Evolutionary conservation across 2,113 vertebrate genomes (phyloP).

Genomic region (Mormyrus lacerda): DNA sequence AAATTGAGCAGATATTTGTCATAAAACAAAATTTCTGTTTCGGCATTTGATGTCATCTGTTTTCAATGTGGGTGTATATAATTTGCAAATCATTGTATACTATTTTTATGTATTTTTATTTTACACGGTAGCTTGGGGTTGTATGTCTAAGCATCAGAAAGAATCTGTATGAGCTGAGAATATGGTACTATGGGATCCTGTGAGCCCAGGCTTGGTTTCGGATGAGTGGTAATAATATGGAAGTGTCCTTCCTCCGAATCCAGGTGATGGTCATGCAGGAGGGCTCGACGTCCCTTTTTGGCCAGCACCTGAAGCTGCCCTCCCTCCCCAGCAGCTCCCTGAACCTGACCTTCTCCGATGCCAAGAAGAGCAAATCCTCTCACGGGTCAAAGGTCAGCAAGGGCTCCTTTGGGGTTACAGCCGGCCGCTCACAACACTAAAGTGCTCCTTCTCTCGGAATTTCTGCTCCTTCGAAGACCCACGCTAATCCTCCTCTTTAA

Average conservation of each 20-base stretch:
- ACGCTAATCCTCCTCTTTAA: slow-evolving; percentile 35
- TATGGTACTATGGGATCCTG: neutral
- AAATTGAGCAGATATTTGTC: neutral
- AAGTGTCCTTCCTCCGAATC: slow-evolving; percentile 20
- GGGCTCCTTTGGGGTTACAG: slow-evolving; percentile 5
- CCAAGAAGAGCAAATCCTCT: slow-evolving; percentile 76
- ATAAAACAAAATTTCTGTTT: neutral
- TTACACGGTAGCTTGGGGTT: neutral
- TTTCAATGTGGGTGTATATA: neutral
- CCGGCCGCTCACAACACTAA: neutral
- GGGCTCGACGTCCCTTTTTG: slow-evolving; percentile 70
- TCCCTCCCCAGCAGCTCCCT: slow-evolving; percentile 70
- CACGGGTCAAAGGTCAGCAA: slow-evolving; percentile 72
- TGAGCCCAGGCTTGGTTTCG: neutral
- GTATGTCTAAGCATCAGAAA: neutral
- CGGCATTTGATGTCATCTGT: too few relatives aligned
- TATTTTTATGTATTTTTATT: neutral
- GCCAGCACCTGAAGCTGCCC: slow-evolving; percentile 78
- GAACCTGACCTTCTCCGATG: slow-evolving; percentile 63
- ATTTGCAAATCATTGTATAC: neutral
- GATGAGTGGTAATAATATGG: neutral
- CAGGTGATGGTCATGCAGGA: slow-evolving; percentile 87
- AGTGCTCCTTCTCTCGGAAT: neutral
- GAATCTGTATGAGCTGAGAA: neutral
- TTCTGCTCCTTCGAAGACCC: slow-evolving; percentile 20